These are phyloP conservation scores for Morbakka virulenta DNA, from an alignment of 30 jellyfish, hydroid and myxozoan species.

Conservation along the genomic window DNA sequence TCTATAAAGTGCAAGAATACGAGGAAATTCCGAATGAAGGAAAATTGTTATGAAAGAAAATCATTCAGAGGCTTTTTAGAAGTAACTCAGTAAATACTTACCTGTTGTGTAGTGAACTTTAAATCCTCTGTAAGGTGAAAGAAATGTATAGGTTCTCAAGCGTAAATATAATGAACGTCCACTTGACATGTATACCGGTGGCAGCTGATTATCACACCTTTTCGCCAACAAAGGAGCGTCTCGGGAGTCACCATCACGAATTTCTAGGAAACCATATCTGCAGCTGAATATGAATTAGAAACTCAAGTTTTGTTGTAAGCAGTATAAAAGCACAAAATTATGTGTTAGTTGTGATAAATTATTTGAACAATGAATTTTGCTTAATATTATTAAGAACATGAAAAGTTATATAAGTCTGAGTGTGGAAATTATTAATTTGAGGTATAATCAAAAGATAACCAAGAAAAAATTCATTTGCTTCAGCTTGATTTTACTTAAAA, in stretches of 20 bases:
- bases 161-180: conserved; percentile 59
- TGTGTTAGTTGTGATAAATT: no score
- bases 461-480: no score
- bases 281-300: conserved; percentile 19
- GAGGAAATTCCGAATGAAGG: background rate
- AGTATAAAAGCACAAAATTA: background rate
- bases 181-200: conserved; percentile 39
- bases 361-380: no score
- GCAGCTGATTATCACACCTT: conserved; percentile 42
- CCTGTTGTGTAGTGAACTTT: conserved; percentile 71
- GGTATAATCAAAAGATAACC: no score
- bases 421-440: no score
- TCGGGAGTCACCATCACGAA: conserved; percentile 55
- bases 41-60: background rate
- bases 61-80: no score
- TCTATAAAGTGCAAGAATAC: no score
- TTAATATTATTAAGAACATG: no score
- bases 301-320: background rate
- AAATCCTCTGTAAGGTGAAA: conserved; percentile 64
- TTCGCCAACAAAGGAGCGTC: conserved; percentile 36
- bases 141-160: conserved; percentile 20
- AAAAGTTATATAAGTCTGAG: no score
- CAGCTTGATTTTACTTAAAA: no score
- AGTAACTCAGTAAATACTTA: background rate
- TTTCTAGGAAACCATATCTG: conserved; percentile 54